These are phyloP conservation scores for Archilochus colubris DNA, from an alignment of 2,113 vertebrate species.

Conservation along the genomic window DNA sequence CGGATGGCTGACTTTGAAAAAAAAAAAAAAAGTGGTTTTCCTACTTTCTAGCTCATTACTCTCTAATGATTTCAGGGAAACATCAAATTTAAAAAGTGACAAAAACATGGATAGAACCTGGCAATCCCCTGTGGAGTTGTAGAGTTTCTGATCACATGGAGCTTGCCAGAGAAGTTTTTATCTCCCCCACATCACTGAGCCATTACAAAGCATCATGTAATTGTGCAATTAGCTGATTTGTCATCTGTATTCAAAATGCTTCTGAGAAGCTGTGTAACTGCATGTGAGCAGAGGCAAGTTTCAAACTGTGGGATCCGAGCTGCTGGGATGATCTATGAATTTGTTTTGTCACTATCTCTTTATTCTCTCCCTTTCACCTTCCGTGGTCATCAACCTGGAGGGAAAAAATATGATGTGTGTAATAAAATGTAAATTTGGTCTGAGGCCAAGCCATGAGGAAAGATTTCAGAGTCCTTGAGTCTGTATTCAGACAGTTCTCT, in stretches of 20 bases:
- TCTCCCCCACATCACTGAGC: slow-evolving; percentile 57
- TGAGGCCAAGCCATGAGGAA: neutral
- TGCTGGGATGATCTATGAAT: neutral
- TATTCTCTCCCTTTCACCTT: neutral
- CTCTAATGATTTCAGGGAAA: slow-evolving; percentile 45
- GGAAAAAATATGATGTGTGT: neutral
- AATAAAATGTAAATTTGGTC: slow-evolving; percentile 33
- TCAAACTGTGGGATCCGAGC: neutral
- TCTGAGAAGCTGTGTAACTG: neutral
- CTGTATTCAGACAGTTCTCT: neutral
- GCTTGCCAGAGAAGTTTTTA: slow-evolving; percentile 57
- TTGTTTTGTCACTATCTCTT: slow-evolving; percentile 4
- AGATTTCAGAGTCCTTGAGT: slow-evolving; percentile 8
- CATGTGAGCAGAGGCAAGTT: neutral
- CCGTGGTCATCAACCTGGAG: neutral
- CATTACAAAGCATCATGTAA: slow-evolving; percentile 41
- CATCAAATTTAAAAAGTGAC: slow-evolving; percentile 30
- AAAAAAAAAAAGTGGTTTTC: neutral
- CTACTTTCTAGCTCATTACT: slow-evolving; percentile 24
- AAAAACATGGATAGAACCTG: slow-evolving; percentile 24
- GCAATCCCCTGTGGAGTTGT: slow-evolving; percentile 22
- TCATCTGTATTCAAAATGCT: slow-evolving; percentile 36
- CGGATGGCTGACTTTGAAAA: neutral
- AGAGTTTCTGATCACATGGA: neutral
- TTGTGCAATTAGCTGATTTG: slow-evolving; percentile 38